Evolutionary conservation across 2,797 vertebrate species (phyloP), one percentile per base, ranked within the genome.

Genomic region (Lycodopsis pacificus): DNA sequence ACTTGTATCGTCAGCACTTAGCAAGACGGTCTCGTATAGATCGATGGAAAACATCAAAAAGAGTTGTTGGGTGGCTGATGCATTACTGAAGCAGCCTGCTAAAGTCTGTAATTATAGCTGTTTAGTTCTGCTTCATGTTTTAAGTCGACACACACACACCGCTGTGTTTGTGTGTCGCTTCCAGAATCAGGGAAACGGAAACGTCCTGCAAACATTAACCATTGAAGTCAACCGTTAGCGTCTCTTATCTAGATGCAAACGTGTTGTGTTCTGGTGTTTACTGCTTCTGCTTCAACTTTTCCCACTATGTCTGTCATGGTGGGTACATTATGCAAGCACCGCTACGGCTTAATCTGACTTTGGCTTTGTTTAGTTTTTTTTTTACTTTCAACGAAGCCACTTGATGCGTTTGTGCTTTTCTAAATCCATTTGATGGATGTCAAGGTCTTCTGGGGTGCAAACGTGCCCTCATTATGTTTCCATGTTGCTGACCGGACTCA

Each of bases 1-100:
- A 82, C 40, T 78, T 68, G 58, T 86, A 72, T 68, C n/a, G 65
- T 73, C 78, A 75, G 83, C 84, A 88, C 63, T 80, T 84, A 82
- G 71, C n/a, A 51, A 72, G 76, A 54, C 54, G 48, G 71, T 72
- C 69, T 79, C 46, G 20, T 65, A 71, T 19, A 30, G 59, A 73
- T 63, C n/a, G 22, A 71, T 14, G 46, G 40, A 61, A 71, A 73
- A 71, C 30, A 71, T 38, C 64, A 53, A 12, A 20, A 40, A 30
- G 49, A 19, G 64, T 46, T 30, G 54, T 68, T 64, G 57, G 59
- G 25, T 42, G 68, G 57, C 61, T 66, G 71, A 53, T 53, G 51
- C 58, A 56, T 42, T 65, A 73, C 19, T 14, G 17, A 70, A 70
- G 48, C 42, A 44, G 44, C 59, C 40, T 80, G 61, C 64, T 77